Conservation (phyloP, 1,140 invertebrate genomes). For the Anthonomus grandis region DNA sequence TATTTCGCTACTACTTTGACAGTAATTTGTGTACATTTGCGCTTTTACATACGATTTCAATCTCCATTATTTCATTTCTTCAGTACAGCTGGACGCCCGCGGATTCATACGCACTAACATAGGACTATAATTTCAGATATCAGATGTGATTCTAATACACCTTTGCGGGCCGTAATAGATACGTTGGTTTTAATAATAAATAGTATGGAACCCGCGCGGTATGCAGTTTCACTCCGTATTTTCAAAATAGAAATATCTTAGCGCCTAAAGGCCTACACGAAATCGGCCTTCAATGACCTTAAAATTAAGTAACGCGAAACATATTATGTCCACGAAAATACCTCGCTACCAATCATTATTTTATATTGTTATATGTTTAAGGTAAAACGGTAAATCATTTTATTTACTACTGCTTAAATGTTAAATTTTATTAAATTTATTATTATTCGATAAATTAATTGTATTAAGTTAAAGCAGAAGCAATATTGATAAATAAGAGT, state of each 20-base stretch:
- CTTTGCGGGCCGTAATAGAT: slow-evolving; percentile 19
- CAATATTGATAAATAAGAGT: no score
- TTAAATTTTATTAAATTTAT: no score
- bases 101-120: slow-evolving; percentile 13
- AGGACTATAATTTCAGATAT: slow-evolving; percentile 19
- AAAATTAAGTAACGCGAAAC: slow-evolving; percentile 17
- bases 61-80: slow-evolving; percentile 17
- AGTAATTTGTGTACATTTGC: slow-evolving; percentile 5
- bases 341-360: no score
- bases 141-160: slow-evolving; percentile 20
- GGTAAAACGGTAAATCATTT: no score
- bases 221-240: slow-evolving; percentile 20
- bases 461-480: no score
- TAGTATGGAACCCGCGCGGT: slow-evolving; percentile 9
- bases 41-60: slow-evolving; percentile 17
- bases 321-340: no score
- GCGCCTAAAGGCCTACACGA: slow-evolving; percentile 13
- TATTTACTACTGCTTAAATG: no score
- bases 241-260: slow-evolving; percentile 13
- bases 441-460: no score
- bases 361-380: no score
- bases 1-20: no score
- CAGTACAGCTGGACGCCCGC: not conserved
- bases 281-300: slow-evolving; percentile 19
- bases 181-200: slow-evolving; percentile 19